Evolutionary conservation across 2,888 invertebrate genomes (phyloP).

Genomic region (Metacarcinus magister): DNA sequence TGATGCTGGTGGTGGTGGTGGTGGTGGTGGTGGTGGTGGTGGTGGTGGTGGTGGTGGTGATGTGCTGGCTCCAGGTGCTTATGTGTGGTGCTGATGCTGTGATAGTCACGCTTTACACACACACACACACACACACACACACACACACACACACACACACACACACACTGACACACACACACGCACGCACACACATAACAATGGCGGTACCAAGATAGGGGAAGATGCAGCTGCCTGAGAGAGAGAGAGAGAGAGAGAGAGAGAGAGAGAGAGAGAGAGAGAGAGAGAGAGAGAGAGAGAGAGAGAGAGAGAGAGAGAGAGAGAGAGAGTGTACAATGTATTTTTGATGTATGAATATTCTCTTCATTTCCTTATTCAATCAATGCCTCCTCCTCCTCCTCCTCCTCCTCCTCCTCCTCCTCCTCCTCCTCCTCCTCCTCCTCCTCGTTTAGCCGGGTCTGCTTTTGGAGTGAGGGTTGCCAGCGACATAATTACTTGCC

Average conservation of each 20-base stretch:
- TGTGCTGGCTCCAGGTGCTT: background rate
- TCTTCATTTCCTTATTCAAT: background rate
- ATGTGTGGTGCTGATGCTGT: background rate
- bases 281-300: no score
- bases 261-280: no score
- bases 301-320: background rate
- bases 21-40: background rate
- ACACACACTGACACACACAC: background rate
- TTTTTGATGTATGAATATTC: background rate
- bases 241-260: no score
- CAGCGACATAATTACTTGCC: background rate
- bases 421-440: constrained; percentile 15
- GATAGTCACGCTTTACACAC: background rate
- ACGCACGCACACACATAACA: background rate
- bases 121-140: background rate
- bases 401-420: constrained; percentile 26
- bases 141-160: no score
- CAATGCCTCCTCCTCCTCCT: background rate
- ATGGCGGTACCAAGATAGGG: no score
- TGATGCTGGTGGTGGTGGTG: background rate
- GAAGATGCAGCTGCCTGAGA: no score
- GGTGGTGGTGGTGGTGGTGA: background rate
- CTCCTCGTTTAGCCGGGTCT: no score
- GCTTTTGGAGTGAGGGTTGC: no score
- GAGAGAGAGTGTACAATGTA: background rate